phyloP scores from a whole-genome alignment of 2,797 vertebrate species.

The Saxicola maurus region DNA sequence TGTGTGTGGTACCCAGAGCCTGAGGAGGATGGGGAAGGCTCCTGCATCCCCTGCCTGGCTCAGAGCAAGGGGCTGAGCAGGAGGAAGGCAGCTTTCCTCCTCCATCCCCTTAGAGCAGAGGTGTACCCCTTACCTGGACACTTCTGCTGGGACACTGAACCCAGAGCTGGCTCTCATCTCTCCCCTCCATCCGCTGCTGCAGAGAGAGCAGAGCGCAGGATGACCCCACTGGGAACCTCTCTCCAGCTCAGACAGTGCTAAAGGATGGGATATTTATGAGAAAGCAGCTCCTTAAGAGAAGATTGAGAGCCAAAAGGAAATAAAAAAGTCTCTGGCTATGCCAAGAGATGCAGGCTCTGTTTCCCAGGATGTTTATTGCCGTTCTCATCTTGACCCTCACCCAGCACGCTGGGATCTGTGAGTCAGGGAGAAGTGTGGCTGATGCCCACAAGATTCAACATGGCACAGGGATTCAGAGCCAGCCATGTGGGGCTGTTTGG shows the following conservation, averaged over 20 bases:
- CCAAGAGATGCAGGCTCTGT: not conserved
- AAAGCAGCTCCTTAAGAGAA: conserved; percentile 38
- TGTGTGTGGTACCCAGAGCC: not conserved
- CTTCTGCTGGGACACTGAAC: not conserved
- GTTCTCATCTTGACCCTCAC: conserved; percentile 7
- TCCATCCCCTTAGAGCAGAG: not conserved
- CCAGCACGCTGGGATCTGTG: not conserved
- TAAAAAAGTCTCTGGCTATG: not conserved
- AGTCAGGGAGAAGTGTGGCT: conserved; percentile 26
- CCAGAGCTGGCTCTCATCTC: fast-evolving
- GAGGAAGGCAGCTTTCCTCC: not conserved
- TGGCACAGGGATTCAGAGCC: not conserved
- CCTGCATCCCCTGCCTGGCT: not conserved
- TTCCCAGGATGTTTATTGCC: conserved; percentile 45
- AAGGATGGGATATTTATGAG: conserved; percentile 45
- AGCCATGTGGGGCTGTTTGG: not conserved
- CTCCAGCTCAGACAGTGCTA: not conserved
- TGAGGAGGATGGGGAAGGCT: not conserved
- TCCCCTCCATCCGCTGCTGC: not conserved
- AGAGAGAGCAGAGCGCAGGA: not conserved
- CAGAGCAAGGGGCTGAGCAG: not conserved
- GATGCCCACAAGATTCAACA: conserved; percentile 16
- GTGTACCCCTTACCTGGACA: not conserved
- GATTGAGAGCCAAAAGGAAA: conserved; percentile 4
- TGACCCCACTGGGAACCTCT: not conserved